Evolutionary conservation across 2,113 vertebrate genomes (phyloP), one percentile per base, ranked within the genome.

Genomic region (Hyperopisus bebe): DNA sequence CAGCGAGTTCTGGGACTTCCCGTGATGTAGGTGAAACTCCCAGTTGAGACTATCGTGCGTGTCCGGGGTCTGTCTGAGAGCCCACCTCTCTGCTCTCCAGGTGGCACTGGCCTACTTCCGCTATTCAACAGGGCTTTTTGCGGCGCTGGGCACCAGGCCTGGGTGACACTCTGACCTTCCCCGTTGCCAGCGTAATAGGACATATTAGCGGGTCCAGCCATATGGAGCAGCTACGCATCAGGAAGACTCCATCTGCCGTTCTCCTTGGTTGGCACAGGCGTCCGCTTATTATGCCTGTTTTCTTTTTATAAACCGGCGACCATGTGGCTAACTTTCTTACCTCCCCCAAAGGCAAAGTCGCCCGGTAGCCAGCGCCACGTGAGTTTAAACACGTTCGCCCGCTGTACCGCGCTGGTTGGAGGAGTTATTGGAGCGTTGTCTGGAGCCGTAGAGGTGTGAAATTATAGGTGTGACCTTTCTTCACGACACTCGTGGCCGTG

Each of bases 161-260:
- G 58, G n/a, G 27, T 88, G 44, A 51, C 87, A 5, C 58, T 55
- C 15, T 86, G 39, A 89, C 80, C 89, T 74, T 48, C 86, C 51
- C 48, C n/a, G 82, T 82, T 91, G 90, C 89, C 91, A 90, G 83
- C 90, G 91, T 92, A 92, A 92, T 90, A 86, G 92, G 92, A 93
- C 89, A 89, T 91, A 93, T 94, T 93, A 91, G 84, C 74, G 89
- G 50, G 87, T 90, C 89, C 58, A 91, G 90, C 88, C 94, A 95
- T 94, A 94, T 93, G 93, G 94, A 85, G 86, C 91, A 89, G 92
- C 90, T 89, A 80, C 90, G 92, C 92, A 90, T 94, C 92, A 92
- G 91, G 91, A 92, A 91, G 89, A 92, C 46, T 87, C 94, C 94
- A 94, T 95, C 92, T 93, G 94, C 92, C 90, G 86, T 50, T 50